Conservation (phyloP, 2,113 vertebrate genomes). For the Lepisosteus osseus region DNA sequence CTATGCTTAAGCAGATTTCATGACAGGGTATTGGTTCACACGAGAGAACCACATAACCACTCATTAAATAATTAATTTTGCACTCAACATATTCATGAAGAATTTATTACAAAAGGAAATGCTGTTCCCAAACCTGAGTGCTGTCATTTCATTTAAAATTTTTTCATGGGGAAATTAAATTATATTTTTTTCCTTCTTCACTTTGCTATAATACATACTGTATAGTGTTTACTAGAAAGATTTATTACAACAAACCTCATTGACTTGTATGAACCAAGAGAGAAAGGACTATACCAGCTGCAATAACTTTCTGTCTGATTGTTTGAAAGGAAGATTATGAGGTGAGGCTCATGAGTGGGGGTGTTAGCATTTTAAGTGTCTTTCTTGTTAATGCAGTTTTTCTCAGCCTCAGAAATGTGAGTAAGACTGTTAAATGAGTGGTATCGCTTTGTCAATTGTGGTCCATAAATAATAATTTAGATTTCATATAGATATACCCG, state of each 20-base stretch:
- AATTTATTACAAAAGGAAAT: slow-evolving; percentile 8
- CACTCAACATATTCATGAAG: slow-evolving; percentile 32
- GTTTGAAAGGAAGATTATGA: slow-evolving; percentile 5
- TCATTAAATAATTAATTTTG: slow-evolving; percentile 37
- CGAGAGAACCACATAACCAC: not conserved
- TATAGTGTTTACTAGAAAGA: not conserved
- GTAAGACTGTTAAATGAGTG: not conserved
- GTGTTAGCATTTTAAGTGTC: not conserved
- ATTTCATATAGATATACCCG: too few relatives aligned
- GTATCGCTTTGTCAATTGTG: too few relatives aligned
- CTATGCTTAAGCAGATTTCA: slow-evolving; percentile 30
- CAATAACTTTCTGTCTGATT: not conserved
- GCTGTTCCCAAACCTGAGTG: slow-evolving; percentile 21
- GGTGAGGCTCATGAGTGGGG: slow-evolving; percentile 1
- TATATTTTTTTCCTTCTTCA: not conserved
- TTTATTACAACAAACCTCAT: not conserved
- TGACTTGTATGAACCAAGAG: not conserved
- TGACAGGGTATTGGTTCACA: slow-evolving; percentile 12
- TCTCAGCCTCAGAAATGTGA: not conserved
- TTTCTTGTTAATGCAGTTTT: not conserved
- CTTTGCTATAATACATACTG: not conserved
- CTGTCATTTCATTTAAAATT: slow-evolving; percentile 22
- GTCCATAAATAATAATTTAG: too few relatives aligned
- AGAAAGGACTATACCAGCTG: not conserved
- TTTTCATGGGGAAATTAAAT: not conserved